Base-by-base conservation (phyloP, 2,888 invertebrate species). In the Litoditis marina region DNA sequence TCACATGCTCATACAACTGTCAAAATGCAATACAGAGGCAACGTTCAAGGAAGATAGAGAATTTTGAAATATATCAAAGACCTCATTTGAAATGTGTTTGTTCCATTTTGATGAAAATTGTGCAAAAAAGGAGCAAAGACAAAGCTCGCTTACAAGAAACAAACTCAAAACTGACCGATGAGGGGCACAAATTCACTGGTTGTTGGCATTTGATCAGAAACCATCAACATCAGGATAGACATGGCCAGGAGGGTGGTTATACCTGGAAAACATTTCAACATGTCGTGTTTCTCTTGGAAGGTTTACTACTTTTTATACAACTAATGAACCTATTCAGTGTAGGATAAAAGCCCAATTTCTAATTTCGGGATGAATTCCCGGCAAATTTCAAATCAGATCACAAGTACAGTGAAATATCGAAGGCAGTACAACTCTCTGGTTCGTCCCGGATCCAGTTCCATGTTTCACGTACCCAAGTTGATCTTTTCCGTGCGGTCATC, bases 201-300 rank as follows among this genome's bases (percentile, higher is more conserved):
- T 1, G 84, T 84, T 0, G 85, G 85, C 84, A 85, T 84, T 57
- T 83, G 83, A 68, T 85, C 85, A 2, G 84, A 84, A 2, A 85
- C 84, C 69, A 85, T 83, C 56, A 85, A 74, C 84, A 85, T 84
- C 72, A 85, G 82, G 57, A 85, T 85, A 6, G 84, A 84, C 80
- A 85, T 85, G 7, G 85, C 85, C 63, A 85, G 73, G 30, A 80
- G 69, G 0, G 75, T 76, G 2, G 75, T 76, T 56, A 76, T 76
- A 36, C 74, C 72, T 73, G 58, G 57, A 58, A 47, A n/a, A n/a
- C n/a, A n/a, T n/a, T n/a, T n/a, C n/a, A n/a, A n/a, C n/a, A n/a
- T n/a, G n/a, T n/a, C n/a, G n/a, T n/a, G n/a, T n/a, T n/a, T n/a
- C n/a, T n/a, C n/a, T n/a, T n/a, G n/a, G n/a, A n/a, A n/a, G n/a